Percentiles rank a stretch among this genome's conserved stretches.
Conservation (phyloP, 2,797 vertebrate genomes). For the Mus spretus region DNA sequence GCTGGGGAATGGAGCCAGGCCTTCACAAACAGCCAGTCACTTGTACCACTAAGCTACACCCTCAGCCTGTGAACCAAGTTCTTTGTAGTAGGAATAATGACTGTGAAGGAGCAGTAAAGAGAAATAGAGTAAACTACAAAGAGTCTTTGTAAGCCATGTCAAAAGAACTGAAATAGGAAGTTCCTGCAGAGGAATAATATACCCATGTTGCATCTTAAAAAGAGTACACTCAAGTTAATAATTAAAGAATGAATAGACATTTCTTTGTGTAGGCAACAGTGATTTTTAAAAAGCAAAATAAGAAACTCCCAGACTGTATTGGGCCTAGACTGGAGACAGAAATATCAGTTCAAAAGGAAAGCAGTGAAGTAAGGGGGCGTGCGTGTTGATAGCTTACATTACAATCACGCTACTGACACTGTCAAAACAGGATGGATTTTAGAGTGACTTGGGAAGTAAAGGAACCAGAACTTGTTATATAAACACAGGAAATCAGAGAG, state of each 20-base stretch:
- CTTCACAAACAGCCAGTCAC: neutral
- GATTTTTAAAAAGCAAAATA: neutral
- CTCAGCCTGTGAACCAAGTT: neutral
- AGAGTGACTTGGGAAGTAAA: constrained; percentile 55
- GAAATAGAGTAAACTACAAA: constrained; percentile 56
- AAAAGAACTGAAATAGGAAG: constrained; percentile 40
- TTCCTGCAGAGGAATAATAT: neutral
- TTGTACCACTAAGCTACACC: neutral
- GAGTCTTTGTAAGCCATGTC: constrained; percentile 23
- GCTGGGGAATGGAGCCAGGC: neutral
- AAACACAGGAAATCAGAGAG: neutral
- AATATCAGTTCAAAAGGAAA: constrained; percentile 6
- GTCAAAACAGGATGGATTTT: constrained; percentile 32
- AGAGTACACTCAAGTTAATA: constrained; percentile 26
- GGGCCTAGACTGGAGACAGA: neutral
- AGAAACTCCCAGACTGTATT: neutral
- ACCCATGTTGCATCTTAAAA: neutral
- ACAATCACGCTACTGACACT: constrained; percentile 31
- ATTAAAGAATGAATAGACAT: neutral
- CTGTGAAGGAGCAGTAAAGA: neutral
- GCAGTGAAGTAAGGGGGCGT: neutral
- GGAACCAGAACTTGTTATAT: constrained; percentile 28
- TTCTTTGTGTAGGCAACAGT: neutral
- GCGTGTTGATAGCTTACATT: constrained; percentile 29
- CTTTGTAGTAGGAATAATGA: constrained; percentile 23